Evolutionary conservation across 1,140 invertebrate genomes (phyloP).

Genomic region (Papilio polytes): DNA sequence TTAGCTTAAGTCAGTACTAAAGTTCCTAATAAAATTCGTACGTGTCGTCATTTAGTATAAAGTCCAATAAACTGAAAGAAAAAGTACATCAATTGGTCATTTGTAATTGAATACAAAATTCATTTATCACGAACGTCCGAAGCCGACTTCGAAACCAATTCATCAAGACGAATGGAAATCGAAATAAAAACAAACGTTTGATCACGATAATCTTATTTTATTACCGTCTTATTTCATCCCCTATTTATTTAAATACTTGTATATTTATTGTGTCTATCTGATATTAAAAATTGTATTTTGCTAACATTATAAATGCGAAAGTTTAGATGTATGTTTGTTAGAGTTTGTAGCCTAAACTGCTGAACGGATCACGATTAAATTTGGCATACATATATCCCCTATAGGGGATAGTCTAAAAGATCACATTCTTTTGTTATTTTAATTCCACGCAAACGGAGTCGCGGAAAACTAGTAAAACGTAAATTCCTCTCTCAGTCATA

Average conservation of each 20-base stretch:
- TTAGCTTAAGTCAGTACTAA: background rate
- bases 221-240: background rate
- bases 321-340: too few relatives aligned
- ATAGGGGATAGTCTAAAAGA: too few relatives aligned
- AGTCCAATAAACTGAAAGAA: background rate
- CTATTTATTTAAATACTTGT: background rate
- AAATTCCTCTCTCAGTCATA: background rate
- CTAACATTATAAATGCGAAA: too few relatives aligned
- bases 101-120: constrained; percentile 23
- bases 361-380: too few relatives aligned
- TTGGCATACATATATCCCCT: too few relatives aligned
- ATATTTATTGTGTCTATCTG: background rate
- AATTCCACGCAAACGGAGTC: too few relatives aligned
- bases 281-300: too few relatives aligned
- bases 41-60: background rate
- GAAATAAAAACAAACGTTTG: background rate
- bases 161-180: constrained; percentile 15
- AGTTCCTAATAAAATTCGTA: background rate
- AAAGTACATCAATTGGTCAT: constrained; percentile 3
- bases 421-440: too few relatives aligned
- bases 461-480: too few relatives aligned
- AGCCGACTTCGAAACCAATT: background rate
- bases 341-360: too few relatives aligned
- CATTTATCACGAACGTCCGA: background rate
- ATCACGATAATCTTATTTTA: background rate